Conservation (phyloP, 2,797 vertebrate genomes). For the Poeciliopsis turneri region DNA sequence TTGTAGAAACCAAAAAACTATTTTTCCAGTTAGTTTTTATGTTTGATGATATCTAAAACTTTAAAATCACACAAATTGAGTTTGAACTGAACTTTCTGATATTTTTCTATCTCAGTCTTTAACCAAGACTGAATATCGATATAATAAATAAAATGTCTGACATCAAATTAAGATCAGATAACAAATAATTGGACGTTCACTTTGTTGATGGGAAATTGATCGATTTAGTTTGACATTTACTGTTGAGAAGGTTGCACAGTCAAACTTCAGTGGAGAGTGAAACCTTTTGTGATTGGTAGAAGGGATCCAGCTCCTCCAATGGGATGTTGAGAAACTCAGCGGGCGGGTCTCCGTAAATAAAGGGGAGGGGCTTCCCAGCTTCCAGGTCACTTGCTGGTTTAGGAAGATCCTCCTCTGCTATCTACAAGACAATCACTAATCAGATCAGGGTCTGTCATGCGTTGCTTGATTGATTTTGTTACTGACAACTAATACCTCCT, state of each 20-base stretch:
- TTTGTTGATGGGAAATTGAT: not conserved
- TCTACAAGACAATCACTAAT: slow-evolving; percentile 56
- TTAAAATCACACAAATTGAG: not conserved
- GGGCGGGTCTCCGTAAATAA: slow-evolving; percentile 91
- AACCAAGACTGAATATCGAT: not conserved
- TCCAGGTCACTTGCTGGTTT: slow-evolving; percentile 89
- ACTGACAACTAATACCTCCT: slow-evolving; percentile 23
- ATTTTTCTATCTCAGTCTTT: not conserved
- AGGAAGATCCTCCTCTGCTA: slow-evolving; percentile 81
- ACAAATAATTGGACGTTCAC: not conserved
- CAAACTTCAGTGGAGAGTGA: not conserved
- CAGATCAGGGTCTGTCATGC: not conserved
- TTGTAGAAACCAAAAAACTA: not conserved
- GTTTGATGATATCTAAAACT: not conserved
- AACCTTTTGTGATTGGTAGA: slow-evolving; percentile 91
- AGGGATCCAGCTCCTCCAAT: slow-evolving; percentile 93
- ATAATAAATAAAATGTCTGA: not conserved
- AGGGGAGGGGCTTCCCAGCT: slow-evolving; percentile 90
- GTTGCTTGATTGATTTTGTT: not conserved
- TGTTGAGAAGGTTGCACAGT: not conserved
- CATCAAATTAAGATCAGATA: not conserved
- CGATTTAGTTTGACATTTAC: not conserved
- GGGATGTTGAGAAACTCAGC: slow-evolving; percentile 84
- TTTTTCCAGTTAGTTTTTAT: not conserved
- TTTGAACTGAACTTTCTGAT: not conserved